Conservation (phyloP, 2,113 vertebrate genomes). For the Phylloscopus trochilus region DNA sequence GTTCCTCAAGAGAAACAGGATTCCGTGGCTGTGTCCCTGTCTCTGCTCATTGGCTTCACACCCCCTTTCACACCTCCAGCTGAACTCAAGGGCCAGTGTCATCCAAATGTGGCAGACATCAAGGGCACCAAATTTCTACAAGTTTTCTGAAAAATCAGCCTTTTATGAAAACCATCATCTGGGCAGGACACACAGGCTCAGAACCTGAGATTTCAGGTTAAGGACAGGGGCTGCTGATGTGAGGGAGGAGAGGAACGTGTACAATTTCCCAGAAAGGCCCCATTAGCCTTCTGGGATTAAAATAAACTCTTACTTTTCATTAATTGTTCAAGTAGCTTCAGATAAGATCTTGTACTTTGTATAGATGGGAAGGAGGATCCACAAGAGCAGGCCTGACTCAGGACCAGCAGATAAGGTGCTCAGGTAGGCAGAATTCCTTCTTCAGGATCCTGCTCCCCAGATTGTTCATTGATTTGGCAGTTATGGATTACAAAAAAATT, state of each 20-base stretch:
- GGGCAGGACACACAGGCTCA: neutral
- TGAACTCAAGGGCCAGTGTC: neutral
- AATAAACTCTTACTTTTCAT: neutral
- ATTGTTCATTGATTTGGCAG: neutral
- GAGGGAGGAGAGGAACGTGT: neutral
- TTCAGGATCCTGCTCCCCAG: neutral
- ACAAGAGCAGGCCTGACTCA: neutral
- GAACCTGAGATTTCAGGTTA: neutral
- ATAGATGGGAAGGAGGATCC: neutral
- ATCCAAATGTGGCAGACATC: neutral
- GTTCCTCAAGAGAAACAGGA: neutral
- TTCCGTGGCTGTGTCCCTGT: neutral
- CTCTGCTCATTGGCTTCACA: neutral
- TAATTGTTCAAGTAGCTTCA: neutral
- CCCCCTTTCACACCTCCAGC: neutral
- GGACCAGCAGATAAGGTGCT: neutral
- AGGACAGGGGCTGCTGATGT: neutral
- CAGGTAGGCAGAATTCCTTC: neutral
- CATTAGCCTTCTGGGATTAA: neutral
- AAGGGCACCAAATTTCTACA: neutral
- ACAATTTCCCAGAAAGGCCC: neutral
- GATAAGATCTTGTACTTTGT: neutral
- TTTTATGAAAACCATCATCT: neutral
- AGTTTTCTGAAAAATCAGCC: neutral
- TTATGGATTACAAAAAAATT: neutral